Evolutionary conservation across 2,888 invertebrate species (phyloP).

Genomic region (Mechanitis messenoides): DNA sequence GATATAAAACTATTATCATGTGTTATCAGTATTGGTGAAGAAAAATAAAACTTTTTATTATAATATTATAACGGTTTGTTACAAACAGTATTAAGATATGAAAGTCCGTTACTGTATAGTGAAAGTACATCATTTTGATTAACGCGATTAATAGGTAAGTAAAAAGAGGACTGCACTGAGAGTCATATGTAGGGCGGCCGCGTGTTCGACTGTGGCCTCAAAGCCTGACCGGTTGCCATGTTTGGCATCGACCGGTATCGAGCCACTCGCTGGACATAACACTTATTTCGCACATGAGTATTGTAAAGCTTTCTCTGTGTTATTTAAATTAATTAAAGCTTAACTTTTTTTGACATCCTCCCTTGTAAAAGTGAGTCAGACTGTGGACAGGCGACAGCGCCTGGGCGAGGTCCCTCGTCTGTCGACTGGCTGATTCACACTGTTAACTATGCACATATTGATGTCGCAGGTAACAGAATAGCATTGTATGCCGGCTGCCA

Average conservation of each 20-base stretch:
- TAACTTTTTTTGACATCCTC: conserved; percentile 33
- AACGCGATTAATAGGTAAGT: neutral
- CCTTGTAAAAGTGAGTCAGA: conserved; percentile 38
- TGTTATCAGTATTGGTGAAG: conserved; percentile 43
- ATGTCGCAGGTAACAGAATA: conserved; percentile 70
- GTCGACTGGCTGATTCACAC: conserved; percentile 45
- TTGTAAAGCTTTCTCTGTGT: neutral
- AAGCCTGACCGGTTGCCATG: conserved; percentile 67
- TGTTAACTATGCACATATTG: conserved; percentile 70
- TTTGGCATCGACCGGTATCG: conserved; percentile 69
- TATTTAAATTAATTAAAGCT: too few species aligned
- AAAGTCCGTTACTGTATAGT: conserved; percentile 8
- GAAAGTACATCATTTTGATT: conserved; percentile 25
- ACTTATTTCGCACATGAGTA: conserved; percentile 43
- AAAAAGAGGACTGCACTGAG: conserved; percentile 29
- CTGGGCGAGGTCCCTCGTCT: conserved; percentile 41
- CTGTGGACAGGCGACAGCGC: conserved; percentile 38
- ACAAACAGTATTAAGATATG: too few species aligned
- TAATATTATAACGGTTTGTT: neutral
- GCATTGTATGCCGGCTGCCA: conserved; percentile 70
- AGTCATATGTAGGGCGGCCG: conserved; percentile 56
- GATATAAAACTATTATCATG: conserved; percentile 44
- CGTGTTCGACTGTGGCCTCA: conserved; percentile 56
- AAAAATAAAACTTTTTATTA: conserved; percentile 2
- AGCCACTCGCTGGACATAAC: conserved; percentile 48